Base-by-base conservation (phyloP, 2,113 vertebrate species). In the Empidonax alnorum region DNA sequence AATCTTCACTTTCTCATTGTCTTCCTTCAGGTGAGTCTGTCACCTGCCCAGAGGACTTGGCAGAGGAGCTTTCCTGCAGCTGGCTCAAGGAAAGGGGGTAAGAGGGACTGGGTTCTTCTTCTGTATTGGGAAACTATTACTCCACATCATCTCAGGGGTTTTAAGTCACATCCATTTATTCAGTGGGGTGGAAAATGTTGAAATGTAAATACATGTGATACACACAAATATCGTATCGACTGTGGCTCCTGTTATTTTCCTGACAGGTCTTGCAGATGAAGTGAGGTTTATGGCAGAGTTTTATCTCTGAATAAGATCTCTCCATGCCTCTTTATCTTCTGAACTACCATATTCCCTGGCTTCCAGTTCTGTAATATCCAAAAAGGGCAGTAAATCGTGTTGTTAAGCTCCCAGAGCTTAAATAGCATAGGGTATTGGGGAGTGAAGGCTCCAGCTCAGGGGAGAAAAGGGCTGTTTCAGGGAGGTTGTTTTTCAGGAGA, bases 1-100 rank as follows among this genome's bases (percentile, higher is more conserved):
- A 90, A 42, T 96, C 93, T 72, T 92, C 94, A 90, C 92, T 67
- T 96, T 90, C 88, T 92, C 92, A 84, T 94, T 95, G 90, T 84
- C 83, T 95, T 46, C 0, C 0, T 61, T 86, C 49, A 31, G 61
- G 44, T 72, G 87, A 74, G 80, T 13, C 50, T 66, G 1, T 90
- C 71, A 24, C 78, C 83, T 96, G 78, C 84, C 75, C 39, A 52
- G 75, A 68, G 62, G 39, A 82, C 19, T 87, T 95, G 96, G 88
- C 90, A 94, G 53, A 72, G 76, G n/a, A 90, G 14, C 37, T 72
- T 65, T 46, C 55, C 63, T 84, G 72, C 7, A 2, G 31, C 84
- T 87, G 52, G 66, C 86, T 50, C 56, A 39, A 75, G 61, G 56
- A 66, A 84, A 87, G 33, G 16, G 11, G 49, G 14, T 49, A 72